Evolutionary conservation across 1,140 invertebrate genomes (phyloP), one percentile per base, ranked within the genome.

Genomic region (Trichomalopsis sarcophagae): DNA sequence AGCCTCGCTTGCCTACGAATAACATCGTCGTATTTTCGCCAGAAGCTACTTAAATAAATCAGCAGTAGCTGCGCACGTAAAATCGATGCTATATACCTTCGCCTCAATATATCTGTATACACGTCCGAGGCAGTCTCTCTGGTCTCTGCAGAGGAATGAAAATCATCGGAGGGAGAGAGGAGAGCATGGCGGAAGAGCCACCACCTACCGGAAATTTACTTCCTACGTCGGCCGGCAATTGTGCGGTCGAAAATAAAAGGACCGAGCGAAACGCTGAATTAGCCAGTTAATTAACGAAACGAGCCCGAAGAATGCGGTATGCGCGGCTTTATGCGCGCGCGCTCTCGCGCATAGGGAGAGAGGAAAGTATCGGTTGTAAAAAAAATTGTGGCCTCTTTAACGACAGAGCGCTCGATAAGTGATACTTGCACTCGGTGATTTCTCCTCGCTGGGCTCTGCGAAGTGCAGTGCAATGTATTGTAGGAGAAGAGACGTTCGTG

Each of bases 191-290:
- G 84, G 80, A 86, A 86, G 81, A 79, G 75, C 40, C 81, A 73
- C 81, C 50, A 79, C 75, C 85, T 79, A 83, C 85, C 81, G 85
- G 85, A 86, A 79, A 83, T 75, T 66, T 50, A 86, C 77, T 86
- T 86, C 85, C 85, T 80, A 79, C 55, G 21, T 21, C 17, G 55
- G 55, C 75, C 9, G 36, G 71, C 3, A 82, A 82, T 77, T 81
- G 55, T 62, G 80, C 47, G 40, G 80, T 82, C 80, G 68, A 82
- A 82, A 78, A 21, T 13, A 55, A 78, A 78, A 78, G 23, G 27
- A 66, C 55, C 10, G 30, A 50, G 36, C 50, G 36, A 84, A 81
- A 68, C 79, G 13, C 33, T 77, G 36, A 82, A 80, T 83, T 71
- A 69, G 50, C 27, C 47, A 74, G 68, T 86, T 74, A 83, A 79